Conservation (phyloP, 2,113 vertebrate genomes). For the Chlorocebus sabaeus region DNA sequence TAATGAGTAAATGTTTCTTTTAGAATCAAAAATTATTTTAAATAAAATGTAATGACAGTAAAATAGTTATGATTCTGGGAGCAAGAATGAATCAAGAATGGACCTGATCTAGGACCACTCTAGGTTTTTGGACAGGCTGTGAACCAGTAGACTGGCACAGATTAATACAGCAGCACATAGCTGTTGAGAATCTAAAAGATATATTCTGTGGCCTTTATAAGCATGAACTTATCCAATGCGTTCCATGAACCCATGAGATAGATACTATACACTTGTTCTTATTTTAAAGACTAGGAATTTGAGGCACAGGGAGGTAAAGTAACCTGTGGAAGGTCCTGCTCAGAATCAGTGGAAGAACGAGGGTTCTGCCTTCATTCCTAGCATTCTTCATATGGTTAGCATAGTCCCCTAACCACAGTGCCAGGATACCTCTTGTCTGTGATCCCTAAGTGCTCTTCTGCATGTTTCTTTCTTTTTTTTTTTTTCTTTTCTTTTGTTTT, state of each 20-base stretch:
- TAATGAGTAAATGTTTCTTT: not conserved
- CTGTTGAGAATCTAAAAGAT: not conserved
- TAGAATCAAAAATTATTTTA: not conserved
- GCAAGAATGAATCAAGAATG: not conserved
- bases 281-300: conserved; percentile 1
- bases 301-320: not conserved
- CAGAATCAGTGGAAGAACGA: not conserved
- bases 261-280: not conserved
- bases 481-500: too few relatives aligned
- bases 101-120: not conserved
- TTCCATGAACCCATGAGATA: not conserved
- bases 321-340: not conserved
- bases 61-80: not conserved
- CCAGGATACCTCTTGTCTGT: not conserved
- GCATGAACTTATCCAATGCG: not conserved
- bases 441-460: not conserved
- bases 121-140: not conserved
- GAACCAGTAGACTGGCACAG: not conserved
- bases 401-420: not conserved
- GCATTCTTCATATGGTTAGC: too few relatives aligned
- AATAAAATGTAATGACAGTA: not conserved
- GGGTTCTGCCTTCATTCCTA: not conserved
- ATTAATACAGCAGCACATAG: not conserved
- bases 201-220: not conserved
- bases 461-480: too few relatives aligned